Evolutionary conservation across 2,113 vertebrate genomes (phyloP).

Genomic region (Notiomystis cincta): DNA sequence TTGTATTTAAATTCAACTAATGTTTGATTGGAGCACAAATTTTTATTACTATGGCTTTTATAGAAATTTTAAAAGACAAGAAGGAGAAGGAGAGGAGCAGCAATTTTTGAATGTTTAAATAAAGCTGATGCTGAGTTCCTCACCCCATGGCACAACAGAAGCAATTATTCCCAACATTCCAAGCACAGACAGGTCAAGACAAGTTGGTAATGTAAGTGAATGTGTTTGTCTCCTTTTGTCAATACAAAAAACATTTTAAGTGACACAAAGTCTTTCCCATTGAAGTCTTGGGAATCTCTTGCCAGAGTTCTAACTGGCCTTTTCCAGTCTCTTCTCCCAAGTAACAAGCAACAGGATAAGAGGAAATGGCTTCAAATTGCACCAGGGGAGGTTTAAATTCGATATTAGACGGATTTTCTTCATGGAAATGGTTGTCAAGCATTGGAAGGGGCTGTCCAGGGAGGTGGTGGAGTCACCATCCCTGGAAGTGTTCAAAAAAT

Average conservation of each 20-base stretch:
- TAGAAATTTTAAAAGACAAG: neutral
- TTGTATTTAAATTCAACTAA: neutral
- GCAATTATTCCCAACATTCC: neutral
- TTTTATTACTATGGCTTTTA: neutral
- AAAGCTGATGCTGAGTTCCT: neutral
- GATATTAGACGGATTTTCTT: neutral
- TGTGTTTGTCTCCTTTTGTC: neutral
- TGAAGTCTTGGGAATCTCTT: neutral
- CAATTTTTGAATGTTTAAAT: neutral
- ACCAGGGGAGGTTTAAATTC: neutral
- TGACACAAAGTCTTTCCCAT: neutral
- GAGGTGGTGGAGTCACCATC: neutral
- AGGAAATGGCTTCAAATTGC: neutral
- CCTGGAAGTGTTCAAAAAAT: neutral
- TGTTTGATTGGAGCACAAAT: neutral
- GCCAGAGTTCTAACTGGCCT: neutral
- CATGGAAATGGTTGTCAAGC: neutral
- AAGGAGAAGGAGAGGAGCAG: neutral
- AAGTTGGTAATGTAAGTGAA: neutral
- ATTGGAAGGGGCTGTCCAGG: neutral
- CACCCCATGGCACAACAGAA: neutral
- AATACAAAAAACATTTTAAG: neutral
- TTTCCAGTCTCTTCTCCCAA: neutral
- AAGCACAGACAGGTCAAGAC: neutral
- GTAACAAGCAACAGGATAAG: rapidly evolving